Conservation (phyloP, 2,797 vertebrate genomes). For the Poecilia velifera region DNA sequence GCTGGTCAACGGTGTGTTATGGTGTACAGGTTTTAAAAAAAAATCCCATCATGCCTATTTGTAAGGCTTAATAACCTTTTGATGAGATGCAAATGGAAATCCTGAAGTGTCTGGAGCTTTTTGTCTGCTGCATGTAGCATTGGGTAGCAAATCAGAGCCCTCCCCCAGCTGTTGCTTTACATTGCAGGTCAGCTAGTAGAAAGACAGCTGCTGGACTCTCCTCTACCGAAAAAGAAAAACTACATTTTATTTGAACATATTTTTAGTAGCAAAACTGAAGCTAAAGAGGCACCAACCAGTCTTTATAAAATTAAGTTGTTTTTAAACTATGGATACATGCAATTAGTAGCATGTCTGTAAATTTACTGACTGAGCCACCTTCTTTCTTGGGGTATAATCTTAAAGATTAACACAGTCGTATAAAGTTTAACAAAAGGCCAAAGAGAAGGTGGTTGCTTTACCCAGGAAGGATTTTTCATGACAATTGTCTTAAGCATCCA, state of each 20-base stretch:
- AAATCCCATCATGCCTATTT: not conserved
- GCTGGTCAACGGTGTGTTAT: not conserved
- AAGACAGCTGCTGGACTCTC: not conserved
- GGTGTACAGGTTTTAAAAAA: not conserved
- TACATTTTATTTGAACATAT: not conserved
- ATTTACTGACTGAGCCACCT: not conserved
- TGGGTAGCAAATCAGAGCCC: not conserved
- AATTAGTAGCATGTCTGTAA: not conserved
- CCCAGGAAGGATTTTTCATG: not conserved
- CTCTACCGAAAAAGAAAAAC: not conserved
- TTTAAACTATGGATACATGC: not conserved
- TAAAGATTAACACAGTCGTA: not conserved
- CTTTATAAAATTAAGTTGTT: not conserved
- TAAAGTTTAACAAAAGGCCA: not conserved
- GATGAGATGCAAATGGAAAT: not conserved
- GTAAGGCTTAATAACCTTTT: not conserved
- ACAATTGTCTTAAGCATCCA: not conserved
- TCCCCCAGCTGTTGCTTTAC: not conserved
- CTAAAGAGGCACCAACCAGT: not conserved
- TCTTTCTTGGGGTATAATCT: not conserved
- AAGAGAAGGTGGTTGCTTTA: not conserved
- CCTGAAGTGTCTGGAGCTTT: not conserved
- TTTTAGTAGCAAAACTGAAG: not conserved
- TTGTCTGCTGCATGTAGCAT: not conserved
- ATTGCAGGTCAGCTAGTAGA: not conserved